These are phyloP conservation scores for Orcinus orca DNA, from an alignment of 2,113 vertebrate species.

Conservation along the genomic window DNA sequence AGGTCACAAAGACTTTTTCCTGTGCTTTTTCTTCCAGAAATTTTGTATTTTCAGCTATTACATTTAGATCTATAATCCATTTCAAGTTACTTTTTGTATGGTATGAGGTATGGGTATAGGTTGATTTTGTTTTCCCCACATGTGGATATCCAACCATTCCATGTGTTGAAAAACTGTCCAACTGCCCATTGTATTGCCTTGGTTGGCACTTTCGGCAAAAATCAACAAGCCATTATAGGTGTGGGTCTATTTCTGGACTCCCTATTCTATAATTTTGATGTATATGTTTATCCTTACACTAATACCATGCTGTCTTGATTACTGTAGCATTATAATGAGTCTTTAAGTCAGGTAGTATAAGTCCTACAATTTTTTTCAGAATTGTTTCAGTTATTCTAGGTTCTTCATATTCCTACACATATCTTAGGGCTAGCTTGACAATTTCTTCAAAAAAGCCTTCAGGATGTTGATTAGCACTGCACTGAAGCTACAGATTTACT, in stretches of 20 bases:
- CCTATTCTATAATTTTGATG: background rate
- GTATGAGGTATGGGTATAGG: background rate
- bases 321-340: background rate
- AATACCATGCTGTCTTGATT: background rate
- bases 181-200: background rate
- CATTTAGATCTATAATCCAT: background rate
- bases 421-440: background rate
- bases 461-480: background rate
- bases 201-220: background rate
- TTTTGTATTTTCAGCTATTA: background rate
- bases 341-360: background rate
- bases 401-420: background rate
- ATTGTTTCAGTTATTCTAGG: background rate
- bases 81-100: background rate
- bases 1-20: background rate
- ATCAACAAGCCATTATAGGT: background rate
- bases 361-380: background rate
- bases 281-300: background rate
- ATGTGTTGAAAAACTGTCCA: conserved; percentile 4
- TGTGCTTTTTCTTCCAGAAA: background rate
- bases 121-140: background rate
- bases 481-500: background rate
- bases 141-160: background rate
- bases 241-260: background rate
- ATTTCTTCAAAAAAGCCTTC: background rate